Evolutionary conservation across 2,888 invertebrate genomes (phyloP), one percentile per base, ranked within the genome.

Genomic region (Ennomos quercinarius): DNA sequence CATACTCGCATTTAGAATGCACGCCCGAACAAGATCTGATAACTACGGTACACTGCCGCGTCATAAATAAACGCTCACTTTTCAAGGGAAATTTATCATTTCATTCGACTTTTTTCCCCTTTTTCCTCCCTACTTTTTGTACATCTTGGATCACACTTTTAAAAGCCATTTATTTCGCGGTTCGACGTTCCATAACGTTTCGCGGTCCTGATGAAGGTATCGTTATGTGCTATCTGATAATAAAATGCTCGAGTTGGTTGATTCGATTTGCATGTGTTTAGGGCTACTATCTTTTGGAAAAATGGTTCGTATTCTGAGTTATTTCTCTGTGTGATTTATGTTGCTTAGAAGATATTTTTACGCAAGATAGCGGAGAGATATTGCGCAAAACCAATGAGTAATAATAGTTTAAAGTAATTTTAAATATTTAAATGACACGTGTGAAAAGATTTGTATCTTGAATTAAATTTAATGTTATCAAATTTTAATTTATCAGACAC

Each of bases 111-210:
- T 89, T 89, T 89, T 85, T 83, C 79, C 78, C 77, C 74, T 76
- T 80, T 66, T 62, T 69, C 81, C 76, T 78, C 75, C 80, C 81
- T 77, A 78, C 77, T 82, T 87, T 88, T 87, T 87, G 85, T 87
- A 87, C 89, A 87, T 89, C 89, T 91, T 86, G 84, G 83, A 89
- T 91, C 89, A 89, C 90, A 89, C 89, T 87, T 91, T 89, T 87
- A 84, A 89, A 87, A 81, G 83, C 82, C 87, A 89, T 91, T 91
- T 89, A 91, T 90, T 87, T 86, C 80, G 77, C 78, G 78, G 78
- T 82, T 87, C 84, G 85, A 83, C 83, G 81, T 84, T 82, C 82
- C 81, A 79, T 87, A 79, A 80, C 82, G 81, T 83, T 83, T 81
- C 79, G 77, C 79, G 79, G 65, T 74, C 69, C 81, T 89, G 89